A percentile compares a stretch with the other conserved stretches of the same genome.
These are phyloP conservation scores for Bovichtus diacanthus DNA, from an alignment of 2,797 vertebrate genomes.

Conservation along the genomic window DNA sequence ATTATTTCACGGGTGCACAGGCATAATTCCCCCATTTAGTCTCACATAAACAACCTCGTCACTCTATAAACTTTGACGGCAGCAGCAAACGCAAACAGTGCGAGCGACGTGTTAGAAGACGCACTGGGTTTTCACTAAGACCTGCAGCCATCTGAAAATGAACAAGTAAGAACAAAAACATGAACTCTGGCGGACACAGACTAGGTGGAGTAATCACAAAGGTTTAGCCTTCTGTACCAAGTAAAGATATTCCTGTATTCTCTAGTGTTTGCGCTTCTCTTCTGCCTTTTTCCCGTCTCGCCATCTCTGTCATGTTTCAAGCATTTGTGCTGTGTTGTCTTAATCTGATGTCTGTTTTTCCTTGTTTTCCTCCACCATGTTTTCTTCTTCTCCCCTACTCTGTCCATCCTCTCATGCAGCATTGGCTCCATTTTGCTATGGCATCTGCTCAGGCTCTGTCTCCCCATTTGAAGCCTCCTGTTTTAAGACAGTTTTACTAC, in stretches of 20 bases:
- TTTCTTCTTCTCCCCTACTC: not conserved
- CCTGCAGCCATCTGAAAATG: not conserved
- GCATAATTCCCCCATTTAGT: not conserved
- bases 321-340: not conserved
- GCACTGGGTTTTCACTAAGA: not conserved
- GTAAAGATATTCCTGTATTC: not conserved
- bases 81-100: not conserved
- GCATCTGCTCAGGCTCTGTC: constrained; percentile 26
- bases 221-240: not conserved
- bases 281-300: not conserved
- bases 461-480: constrained; percentile 22
- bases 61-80: not conserved
- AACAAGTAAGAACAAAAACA: not conserved
- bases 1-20: too few relatives aligned
- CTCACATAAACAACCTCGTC: not conserved
- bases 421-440: constrained; percentile 53
- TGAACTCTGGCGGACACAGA: not conserved
- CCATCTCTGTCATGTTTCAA: not conserved
- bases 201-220: not conserved
- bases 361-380: constrained; percentile 2
- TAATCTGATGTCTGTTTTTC: constrained; percentile 2
- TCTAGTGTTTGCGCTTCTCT: not conserved
- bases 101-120: not conserved
- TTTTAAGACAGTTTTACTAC: constrained; percentile 16
- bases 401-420: constrained; percentile 52